Conservation (phyloP, 2,113 vertebrate species). For the Oryzias curvinotus region DNA sequence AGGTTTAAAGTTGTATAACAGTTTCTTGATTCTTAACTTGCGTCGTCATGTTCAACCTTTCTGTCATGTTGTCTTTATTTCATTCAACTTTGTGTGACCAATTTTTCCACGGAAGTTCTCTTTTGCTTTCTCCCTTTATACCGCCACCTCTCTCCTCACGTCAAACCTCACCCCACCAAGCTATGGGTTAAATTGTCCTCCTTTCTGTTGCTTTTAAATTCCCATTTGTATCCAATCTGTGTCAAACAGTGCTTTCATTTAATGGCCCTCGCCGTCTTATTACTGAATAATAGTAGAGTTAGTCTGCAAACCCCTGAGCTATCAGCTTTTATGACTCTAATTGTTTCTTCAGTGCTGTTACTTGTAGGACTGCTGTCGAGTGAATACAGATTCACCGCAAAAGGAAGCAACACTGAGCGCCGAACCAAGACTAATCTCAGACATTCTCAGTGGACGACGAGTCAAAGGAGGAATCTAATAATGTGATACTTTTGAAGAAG, state of each 20-base stretch:
- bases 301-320: constrained; percentile 54
- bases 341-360: constrained; percentile 69
- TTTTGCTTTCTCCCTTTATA: constrained; percentile 1
- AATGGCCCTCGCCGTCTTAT: constrained; percentile 22
- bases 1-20: too few species aligned
- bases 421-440: constrained; percentile 58
- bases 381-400: constrained; percentile 66
- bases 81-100: neutral
- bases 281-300: constrained; percentile 60
- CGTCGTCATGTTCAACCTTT: too few species aligned
- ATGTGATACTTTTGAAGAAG: constrained; percentile 25
- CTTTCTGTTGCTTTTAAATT: constrained; percentile 12
- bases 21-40: too few species aligned
- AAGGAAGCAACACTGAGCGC: constrained; percentile 49
- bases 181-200: constrained; percentile 1
- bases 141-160: constrained; percentile 17
- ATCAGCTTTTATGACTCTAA: constrained; percentile 66
- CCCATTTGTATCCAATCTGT: constrained; percentile 12
- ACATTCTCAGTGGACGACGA: constrained; percentile 41
- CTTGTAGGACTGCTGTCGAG: constrained; percentile 49
- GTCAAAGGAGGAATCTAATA: constrained; percentile 51
- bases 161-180: neutral
- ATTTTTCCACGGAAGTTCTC: neutral
- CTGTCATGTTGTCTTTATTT: neutral
- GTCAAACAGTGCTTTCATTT: constrained; percentile 26